Conservation (phyloP, 2,888 invertebrate species). For the Rhagium mordax region DNA sequence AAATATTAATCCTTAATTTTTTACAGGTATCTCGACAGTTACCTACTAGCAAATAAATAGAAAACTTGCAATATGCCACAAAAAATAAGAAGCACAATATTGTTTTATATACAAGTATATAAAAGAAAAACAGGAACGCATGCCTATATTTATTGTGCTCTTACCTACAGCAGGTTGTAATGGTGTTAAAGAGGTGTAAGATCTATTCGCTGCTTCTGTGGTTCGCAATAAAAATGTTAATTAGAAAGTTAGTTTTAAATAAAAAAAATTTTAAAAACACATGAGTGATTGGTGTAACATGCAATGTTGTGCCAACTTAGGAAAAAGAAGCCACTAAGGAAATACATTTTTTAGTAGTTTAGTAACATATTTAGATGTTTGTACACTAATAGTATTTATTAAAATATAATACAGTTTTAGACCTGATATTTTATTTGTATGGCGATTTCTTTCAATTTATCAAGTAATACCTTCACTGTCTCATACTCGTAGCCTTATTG, state of each 20-base stretch:
- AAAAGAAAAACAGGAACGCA: slow-evolving; percentile 30
- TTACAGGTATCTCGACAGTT: neutral
- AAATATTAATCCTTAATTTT: too few relatives aligned
- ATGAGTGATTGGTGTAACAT: slow-evolving; percentile 17
- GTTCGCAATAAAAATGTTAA: slow-evolving; percentile 62
- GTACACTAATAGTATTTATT: too few relatives aligned
- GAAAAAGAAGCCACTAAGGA: slow-evolving; percentile 24
- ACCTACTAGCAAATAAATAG: neutral
- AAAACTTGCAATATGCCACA: slow-evolving; percentile 14
- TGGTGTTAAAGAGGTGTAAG: slow-evolving; percentile 74
- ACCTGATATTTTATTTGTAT: too few relatives aligned
- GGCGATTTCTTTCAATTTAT: too few relatives aligned
- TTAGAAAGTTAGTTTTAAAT: slow-evolving; percentile 28
- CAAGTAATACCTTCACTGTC: too few relatives aligned
- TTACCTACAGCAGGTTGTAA: slow-evolving; percentile 72
- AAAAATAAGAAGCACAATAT: slow-evolving; percentile 39
- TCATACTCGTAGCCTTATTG: too few relatives aligned
- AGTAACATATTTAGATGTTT: too few relatives aligned
- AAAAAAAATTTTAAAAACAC: neutral
- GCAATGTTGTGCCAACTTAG: slow-evolving; percentile 18
- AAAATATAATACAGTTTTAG: too few relatives aligned
- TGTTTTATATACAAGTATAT: slow-evolving; percentile 19
- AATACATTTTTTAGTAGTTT: neutral
- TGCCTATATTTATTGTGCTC: slow-evolving; percentile 55
- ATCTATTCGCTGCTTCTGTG: slow-evolving; percentile 72